phyloP scores from a whole-genome alignment of 2,888 invertebrate species.

The Globia sparganii region DNA sequence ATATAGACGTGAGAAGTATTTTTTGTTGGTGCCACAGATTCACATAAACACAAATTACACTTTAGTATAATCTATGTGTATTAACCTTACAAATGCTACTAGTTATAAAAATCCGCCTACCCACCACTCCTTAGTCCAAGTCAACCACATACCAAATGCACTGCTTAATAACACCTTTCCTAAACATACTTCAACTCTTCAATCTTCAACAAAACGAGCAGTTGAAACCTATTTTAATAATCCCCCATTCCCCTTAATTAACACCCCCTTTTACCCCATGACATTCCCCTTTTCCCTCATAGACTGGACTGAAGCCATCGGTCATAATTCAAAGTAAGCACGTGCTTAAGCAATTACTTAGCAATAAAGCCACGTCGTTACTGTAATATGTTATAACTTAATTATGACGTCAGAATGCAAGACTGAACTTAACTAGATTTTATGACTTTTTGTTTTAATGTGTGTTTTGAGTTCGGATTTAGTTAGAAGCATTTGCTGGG shows the following conservation, averaged over 20 bases:
- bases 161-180: conserved; percentile 26
- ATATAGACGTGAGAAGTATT: background rate
- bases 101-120: background rate
- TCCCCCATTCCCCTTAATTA: conserved; percentile 25
- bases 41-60: background rate
- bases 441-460: conserved; percentile 24
- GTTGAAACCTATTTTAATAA: conserved; percentile 43
- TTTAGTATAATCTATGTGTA: background rate
- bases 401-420: conserved; percentile 51
- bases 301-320: conserved; percentile 38
- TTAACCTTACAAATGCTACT: background rate
- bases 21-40: background rate
- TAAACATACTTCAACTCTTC: conserved; percentile 27
- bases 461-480: background rate
- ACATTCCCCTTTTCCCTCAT: conserved; percentile 6
- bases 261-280: background rate
- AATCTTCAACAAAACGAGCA: conserved; percentile 50
- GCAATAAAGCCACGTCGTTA: conserved; percentile 52
- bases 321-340: conserved; percentile 57
- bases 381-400: conserved; percentile 46
- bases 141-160: conserved; percentile 12
- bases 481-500: background rate
- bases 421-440: conserved; percentile 29
- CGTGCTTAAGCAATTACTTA: conserved; percentile 59
- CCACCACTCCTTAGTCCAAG: conserved; percentile 13